phyloP scores from a whole-genome alignment of 2,888 invertebrate species.

The Drosophila mettleri region DNA sequence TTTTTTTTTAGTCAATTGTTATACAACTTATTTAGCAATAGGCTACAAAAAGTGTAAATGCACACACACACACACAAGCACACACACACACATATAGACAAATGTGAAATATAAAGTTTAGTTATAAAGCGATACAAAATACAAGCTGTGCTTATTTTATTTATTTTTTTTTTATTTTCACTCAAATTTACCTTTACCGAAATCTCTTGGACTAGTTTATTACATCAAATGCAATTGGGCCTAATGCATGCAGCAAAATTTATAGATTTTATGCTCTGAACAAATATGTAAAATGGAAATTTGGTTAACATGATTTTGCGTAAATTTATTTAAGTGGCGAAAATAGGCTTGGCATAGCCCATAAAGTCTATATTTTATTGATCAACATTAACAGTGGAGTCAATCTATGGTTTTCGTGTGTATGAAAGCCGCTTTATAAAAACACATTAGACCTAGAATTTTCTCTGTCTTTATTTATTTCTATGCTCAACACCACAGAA shows the following conservation, averaged over 20 bases:
- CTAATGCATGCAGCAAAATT: slow-evolving; percentile 6
- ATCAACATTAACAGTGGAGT: no score
- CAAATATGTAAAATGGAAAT: not conserved
- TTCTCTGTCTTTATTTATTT: no score
- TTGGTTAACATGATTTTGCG: not conserved
- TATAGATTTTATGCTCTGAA: not conserved
- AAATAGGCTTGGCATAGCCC: not conserved
- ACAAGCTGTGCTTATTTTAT: slow-evolving; percentile 30
- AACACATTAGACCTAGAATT: no score
- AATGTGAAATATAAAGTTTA: slow-evolving; percentile 2
- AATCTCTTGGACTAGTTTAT: not conserved
- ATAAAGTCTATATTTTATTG: no score
- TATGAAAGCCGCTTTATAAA: no score
- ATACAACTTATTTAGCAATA: slow-evolving; percentile 19
- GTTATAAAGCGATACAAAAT: slow-evolving; percentile 41
- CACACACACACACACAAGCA: slow-evolving; percentile 24
- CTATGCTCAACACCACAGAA: no score
- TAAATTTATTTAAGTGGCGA: not conserved
- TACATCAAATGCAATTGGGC: not conserved
- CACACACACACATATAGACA: slow-evolving; percentile 23
- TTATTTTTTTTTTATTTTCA: not conserved
- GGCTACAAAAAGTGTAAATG: slow-evolving; percentile 32
- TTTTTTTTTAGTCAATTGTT: slow-evolving; percentile 10
- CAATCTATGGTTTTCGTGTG: no score
- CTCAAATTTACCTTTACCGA: not conserved